Evolutionary conservation across 2,888 invertebrate genomes (phyloP), one percentile per base, ranked within the genome.

Genomic region (Biston betularia): DNA sequence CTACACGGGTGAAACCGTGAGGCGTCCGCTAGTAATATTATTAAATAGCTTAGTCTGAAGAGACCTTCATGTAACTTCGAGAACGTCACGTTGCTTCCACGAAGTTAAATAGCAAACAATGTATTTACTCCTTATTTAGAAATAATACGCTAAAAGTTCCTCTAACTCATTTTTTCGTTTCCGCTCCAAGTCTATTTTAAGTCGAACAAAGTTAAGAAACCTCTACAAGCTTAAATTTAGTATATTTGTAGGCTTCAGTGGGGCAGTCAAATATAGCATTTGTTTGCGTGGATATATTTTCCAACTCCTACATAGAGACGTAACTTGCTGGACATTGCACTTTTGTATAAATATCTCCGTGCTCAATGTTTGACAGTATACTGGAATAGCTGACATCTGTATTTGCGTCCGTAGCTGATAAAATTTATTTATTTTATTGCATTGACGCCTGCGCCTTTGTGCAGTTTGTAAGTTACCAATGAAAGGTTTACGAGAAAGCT

Each of bases 81-180:
- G 83, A 84, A 85, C 86, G 86, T 85, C 82, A 78, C 84, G 80
- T 83, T 82, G 83, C 84, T 87, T 87, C 84, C 79, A 81, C 82
- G 79, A 81, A 82, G 81, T 81, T 79, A 88, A 89, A 88, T 90
- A 87, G 86, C 87, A 54, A 66, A 46, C 59, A 85, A 84, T 82
- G 78, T 74, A 75, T 74, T 76, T 72, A 58, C 58, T 48, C 57
- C 12, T 34, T 33, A 72, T 63, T 63, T 63, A 73, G 72, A 62
- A 56, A 67, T 64, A 63, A 62, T 71, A 65, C 65, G 67, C 70
- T 74, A 71, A 57, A 34, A 57, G 69, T 74, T 70, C 61, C 59
- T 65, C 57, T 46, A 46, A 63, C 59, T 50, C 44, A 46, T 59
- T 63, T 68, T 66, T 70, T 69, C 63, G 54, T 63, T 63, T 63